Base-by-base conservation (phyloP, 2,113 vertebrate genomes). In the Hippocampus comes region DNA sequence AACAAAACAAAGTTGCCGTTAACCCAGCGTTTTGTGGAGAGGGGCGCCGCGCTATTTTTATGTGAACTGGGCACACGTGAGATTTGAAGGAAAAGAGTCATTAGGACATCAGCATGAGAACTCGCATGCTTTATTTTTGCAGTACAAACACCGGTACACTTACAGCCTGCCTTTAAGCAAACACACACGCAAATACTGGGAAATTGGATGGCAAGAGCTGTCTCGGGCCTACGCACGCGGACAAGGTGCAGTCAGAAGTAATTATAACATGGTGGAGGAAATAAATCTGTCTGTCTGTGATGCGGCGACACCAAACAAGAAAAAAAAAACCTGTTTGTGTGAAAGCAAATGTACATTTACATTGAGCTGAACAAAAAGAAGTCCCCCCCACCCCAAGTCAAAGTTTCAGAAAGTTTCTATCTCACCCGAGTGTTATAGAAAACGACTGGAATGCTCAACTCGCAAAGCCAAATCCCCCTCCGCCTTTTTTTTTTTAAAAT, bases 81-180 rank as follows among this genome's bases (percentile, higher is more conserved):
- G 72, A 6, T 69, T 69, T 69, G 64, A 72, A 67, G 65, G 73
- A 38, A 76, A 72, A 65, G 67, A 59, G 74, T 68, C 77, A 83
- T 80, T 41, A 81, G 76, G 65, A 78, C 75, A 72, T 73, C 67
- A 25, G 67, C 9, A 72, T 11, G 72, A 64, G 69, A 71, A 41
- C 77, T 74, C 18, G 5, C 41, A 76, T 78, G 76, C 57, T 78
- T 23, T 70, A 71, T n/a, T 7, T 23, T 68, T 76, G 34, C 34
- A 38, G 34, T 78, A 70, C 72, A 76, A 43, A 74, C 63, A 59
- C 34, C 70, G 56, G 57, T 78, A 74, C 75, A 63, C 14, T 9
- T 27, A 34, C 14, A 49, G 15, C 42, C 10, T 72, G 25, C 66
- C 5, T 57, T 51, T 53, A 27, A 56, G 46, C 65, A 53, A 66